Conservation (phyloP, 2,888 invertebrate species). For the Limnephilus marmoratus region DNA sequence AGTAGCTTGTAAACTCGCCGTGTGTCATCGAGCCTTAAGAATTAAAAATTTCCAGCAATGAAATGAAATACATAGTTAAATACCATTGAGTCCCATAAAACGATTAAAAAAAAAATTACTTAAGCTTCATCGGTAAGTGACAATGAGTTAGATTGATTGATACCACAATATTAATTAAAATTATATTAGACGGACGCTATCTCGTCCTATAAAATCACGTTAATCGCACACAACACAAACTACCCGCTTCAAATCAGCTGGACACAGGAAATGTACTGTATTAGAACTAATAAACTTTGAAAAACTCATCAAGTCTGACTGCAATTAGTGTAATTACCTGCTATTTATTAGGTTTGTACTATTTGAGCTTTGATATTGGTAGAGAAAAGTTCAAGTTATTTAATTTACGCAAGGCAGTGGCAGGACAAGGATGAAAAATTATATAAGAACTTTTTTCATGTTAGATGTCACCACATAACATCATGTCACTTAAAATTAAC, state of each 20-base stretch:
- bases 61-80: too few relatives aligned
- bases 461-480: too few relatives aligned
- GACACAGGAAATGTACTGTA: background rate
- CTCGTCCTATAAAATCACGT: background rate
- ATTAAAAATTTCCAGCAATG: too few relatives aligned
- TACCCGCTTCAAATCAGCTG: background rate
- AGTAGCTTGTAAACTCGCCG: too few relatives aligned
- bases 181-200: background rate
- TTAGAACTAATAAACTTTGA: background rate
- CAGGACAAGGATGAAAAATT: too few relatives aligned
- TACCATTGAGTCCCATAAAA: too few relatives aligned
- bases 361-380: background rate
- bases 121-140: background rate
- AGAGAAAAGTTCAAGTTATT: background rate
- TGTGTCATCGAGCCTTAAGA: too few relatives aligned
- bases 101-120: too few relatives aligned
- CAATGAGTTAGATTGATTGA: background rate
- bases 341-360: background rate
- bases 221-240: background rate
- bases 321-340: background rate
- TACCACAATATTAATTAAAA: background rate
- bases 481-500: too few relatives aligned
- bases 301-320: background rate
- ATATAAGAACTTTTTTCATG: too few relatives aligned
- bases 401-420: too few relatives aligned